Conservation (phyloP, 1,140 invertebrate genomes). For the Drosophila melanica region DNA sequence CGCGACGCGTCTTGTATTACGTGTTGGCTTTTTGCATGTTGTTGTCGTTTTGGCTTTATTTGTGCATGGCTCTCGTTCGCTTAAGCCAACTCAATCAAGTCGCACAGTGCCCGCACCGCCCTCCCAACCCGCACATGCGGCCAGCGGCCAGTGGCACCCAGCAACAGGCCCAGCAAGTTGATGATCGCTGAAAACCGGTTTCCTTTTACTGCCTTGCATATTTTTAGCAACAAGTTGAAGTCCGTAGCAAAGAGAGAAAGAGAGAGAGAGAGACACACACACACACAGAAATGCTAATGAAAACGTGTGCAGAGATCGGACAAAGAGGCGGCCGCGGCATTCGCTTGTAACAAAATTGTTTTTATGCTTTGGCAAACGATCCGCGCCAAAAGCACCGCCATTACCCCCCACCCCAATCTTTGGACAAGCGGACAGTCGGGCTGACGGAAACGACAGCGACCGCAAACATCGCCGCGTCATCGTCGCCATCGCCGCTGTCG, state of each 20-base stretch:
- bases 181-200: constrained; percentile 44
- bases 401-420: neutral
- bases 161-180: constrained; percentile 63
- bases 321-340: constrained; percentile 45
- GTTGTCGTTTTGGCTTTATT: constrained; percentile 64
- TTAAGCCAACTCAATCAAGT: constrained; percentile 72
- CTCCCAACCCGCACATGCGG: neutral
- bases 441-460: constrained; percentile 13
- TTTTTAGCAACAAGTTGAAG: constrained; percentile 55
- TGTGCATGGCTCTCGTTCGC: constrained; percentile 59
- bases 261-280: constrained; percentile 2
- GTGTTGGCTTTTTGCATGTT: constrained; percentile 68
- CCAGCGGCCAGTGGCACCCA: constrained; percentile 66
- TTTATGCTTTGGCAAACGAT: constrained; percentile 50
- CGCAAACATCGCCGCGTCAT: constrained; percentile 76
- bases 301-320: constrained; percentile 63
- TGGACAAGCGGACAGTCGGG: neutral
- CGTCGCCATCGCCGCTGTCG: constrained; percentile 10
- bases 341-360: constrained; percentile 74
- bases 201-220: constrained; percentile 49
- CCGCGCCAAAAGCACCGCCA: constrained; percentile 54
- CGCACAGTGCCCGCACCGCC: constrained; percentile 33
- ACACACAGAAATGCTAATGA: constrained; percentile 56
- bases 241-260: constrained; percentile 5
- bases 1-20: constrained; percentile 69